These are phyloP conservation scores for Papilio gigon DNA, from an alignment of 2,888 invertebrate genomes.

Conservation along the genomic window DNA sequence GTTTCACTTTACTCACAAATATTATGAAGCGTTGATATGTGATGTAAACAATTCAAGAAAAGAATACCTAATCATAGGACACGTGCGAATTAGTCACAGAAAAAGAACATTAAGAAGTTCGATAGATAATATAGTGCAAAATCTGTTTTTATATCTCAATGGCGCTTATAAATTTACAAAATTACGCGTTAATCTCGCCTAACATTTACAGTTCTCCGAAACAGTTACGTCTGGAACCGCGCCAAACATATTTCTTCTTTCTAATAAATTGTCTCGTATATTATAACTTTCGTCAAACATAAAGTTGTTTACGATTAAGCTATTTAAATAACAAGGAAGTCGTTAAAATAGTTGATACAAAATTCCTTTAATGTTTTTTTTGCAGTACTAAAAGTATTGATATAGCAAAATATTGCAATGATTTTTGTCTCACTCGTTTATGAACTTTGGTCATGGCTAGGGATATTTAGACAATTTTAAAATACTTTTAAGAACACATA, in stretches of 20 bases:
- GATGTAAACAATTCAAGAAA: neutral
- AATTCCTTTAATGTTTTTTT: neutral
- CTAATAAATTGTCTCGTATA: slow-evolving; percentile 56
- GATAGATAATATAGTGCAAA: slow-evolving; percentile 40
- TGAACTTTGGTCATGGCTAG: neutral
- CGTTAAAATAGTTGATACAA: slow-evolving; percentile 8
- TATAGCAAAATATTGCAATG: neutral
- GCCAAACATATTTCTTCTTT: slow-evolving; percentile 63
- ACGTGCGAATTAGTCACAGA: neutral
- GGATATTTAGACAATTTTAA: neutral
- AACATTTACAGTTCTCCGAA: slow-evolving; percentile 62
- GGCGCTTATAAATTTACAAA: slow-evolving; percentile 48
- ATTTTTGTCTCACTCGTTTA: neutral
- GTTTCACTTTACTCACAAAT: neutral
- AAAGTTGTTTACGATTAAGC: slow-evolving; percentile 21
- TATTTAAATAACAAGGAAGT: slow-evolving; percentile 27
- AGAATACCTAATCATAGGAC: neutral
- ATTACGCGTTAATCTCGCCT: slow-evolving; percentile 51
- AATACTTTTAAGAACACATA: no score
- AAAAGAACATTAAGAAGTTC: neutral
- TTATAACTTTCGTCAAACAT: slow-evolving; percentile 36
- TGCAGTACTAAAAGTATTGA: neutral
- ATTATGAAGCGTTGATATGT: neutral
- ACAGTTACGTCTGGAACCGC: slow-evolving; percentile 60
- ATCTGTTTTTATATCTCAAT: slow-evolving; percentile 54